Conservation (phyloP, 2,888 invertebrate species). For the Heliconius ismenius region DNA sequence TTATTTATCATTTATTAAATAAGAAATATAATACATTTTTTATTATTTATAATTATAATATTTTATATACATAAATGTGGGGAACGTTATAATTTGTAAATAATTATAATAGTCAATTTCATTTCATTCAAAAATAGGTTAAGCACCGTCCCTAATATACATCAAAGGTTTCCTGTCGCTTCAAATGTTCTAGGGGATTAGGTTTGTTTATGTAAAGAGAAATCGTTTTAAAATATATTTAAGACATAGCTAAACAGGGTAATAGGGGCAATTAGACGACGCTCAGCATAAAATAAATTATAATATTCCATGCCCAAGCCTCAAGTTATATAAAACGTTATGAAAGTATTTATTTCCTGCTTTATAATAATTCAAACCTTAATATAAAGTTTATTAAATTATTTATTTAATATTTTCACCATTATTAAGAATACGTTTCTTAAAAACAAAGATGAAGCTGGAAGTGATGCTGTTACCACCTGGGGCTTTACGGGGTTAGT, state of each 20-base stretch:
- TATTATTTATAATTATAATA: background rate
- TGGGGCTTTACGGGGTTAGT: slow-evolving; percentile 70
- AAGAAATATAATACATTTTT: background rate
- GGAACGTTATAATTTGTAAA: background rate
- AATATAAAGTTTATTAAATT: background rate
- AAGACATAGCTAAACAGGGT: slow-evolving; percentile 26
- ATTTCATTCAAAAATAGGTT: background rate
- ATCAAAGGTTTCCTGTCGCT: slow-evolving; percentile 7
- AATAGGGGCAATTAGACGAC: slow-evolving; percentile 28
- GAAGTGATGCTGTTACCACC: slow-evolving; percentile 76
- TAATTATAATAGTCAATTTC: slow-evolving; percentile 1
- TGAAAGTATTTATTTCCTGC: slow-evolving; percentile 71
- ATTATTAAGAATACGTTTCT: slow-evolving; percentile 54
- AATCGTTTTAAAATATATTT: slow-evolving; percentile 27
- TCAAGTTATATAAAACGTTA: slow-evolving; percentile 46
- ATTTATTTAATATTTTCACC: background rate
- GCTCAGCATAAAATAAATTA: slow-evolving; percentile 25
- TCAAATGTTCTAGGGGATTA: slow-evolving; percentile 14
- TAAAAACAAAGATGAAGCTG: slow-evolving; percentile 74
- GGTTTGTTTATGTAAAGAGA: slow-evolving; percentile 20
- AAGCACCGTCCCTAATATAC: background rate
- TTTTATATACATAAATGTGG: background rate
- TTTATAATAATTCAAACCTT: slow-evolving; percentile 36
- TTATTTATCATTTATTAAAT: too few relatives aligned
- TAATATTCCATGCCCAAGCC: background rate